Evolutionary conservation across 30 jellyfish, hydroid and myxozoan genomes (phyloP).

Genomic region (Turritopsis dohrnii): DNA sequence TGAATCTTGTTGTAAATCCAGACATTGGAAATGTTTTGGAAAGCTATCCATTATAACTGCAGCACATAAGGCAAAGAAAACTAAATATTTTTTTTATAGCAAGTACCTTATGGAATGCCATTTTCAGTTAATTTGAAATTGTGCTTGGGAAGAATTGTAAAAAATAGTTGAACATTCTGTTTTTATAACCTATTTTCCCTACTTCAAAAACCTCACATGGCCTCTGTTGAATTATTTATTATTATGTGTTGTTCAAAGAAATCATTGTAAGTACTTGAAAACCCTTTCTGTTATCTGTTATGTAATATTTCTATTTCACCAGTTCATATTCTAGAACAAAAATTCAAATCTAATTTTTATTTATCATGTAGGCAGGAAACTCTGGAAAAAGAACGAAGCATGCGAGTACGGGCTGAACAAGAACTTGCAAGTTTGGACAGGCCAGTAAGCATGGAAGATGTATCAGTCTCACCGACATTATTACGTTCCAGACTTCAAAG

Average conservation of each 20-base stretch:
- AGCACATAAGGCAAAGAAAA: too few species aligned
- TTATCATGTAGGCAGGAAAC: constrained; percentile 14
- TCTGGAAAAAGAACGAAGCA: constrained; percentile 13
- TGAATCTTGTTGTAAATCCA: too few species aligned
- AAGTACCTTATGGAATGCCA: too few species aligned
- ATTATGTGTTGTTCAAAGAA: neutral
- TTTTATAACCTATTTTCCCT: neutral
- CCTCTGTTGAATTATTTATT: neutral
- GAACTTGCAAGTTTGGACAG: constrained; percentile 19
- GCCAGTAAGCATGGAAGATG: neutral
- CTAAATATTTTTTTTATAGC: too few species aligned
- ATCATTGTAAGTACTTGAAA: neutral
- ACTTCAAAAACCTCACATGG: neutral
- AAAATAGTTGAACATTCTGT: too few species aligned
- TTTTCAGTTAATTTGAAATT: too few species aligned
- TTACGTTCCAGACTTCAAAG: neutral
- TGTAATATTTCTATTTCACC: neutral
- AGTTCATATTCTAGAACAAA: too few species aligned
- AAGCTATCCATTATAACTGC: too few species aligned
- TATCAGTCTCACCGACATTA: neutral
- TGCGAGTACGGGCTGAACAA: constrained; percentile 28
- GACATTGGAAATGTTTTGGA: too few species aligned
- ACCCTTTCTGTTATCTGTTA: neutral
- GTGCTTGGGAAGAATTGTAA: too few species aligned
- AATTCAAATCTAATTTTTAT: neutral